Evolutionary conservation across 2,113 vertebrate species (phyloP).

Genomic region (Alexandromys fortis): DNA sequence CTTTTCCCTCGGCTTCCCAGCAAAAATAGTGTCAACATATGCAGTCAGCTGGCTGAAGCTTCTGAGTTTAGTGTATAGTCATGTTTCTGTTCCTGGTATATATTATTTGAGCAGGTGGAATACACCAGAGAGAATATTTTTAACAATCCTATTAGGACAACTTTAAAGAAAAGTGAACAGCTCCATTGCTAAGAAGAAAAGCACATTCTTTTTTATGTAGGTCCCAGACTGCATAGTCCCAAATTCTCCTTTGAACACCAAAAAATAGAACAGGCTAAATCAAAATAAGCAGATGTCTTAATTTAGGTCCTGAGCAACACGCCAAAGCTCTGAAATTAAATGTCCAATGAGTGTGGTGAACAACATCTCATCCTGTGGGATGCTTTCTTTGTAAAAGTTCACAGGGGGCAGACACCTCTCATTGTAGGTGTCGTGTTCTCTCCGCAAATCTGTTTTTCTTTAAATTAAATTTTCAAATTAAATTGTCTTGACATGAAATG

Average conservation of each 20-base stretch:
- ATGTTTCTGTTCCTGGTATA: background rate
- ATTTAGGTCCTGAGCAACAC: background rate
- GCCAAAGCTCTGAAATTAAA: background rate
- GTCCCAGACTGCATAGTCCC: background rate
- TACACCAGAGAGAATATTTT: background rate
- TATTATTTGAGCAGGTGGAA: background rate
- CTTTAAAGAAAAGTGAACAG: background rate
- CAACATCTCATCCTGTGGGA: background rate
- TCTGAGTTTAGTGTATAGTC: background rate
- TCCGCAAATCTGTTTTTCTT: background rate
- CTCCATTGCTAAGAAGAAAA: conserved; percentile 6
- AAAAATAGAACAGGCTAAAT: conserved; percentile 29
- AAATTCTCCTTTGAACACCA: background rate
- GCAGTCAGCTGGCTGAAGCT: background rate
- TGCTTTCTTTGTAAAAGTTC: background rate
- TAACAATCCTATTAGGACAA: background rate
- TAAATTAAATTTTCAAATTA: background rate
- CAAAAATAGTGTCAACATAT: background rate
- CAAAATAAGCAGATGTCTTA: conserved; percentile 23
- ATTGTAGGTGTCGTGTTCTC: no score
- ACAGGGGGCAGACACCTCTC: background rate
- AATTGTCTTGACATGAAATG: background rate
- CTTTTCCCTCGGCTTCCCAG: background rate
- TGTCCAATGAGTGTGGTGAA: background rate
- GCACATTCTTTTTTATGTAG: background rate